Evolutionary conservation across 2,797 vertebrate genomes (phyloP).

Genomic region (Tympanoctomys barrerae): DNA sequence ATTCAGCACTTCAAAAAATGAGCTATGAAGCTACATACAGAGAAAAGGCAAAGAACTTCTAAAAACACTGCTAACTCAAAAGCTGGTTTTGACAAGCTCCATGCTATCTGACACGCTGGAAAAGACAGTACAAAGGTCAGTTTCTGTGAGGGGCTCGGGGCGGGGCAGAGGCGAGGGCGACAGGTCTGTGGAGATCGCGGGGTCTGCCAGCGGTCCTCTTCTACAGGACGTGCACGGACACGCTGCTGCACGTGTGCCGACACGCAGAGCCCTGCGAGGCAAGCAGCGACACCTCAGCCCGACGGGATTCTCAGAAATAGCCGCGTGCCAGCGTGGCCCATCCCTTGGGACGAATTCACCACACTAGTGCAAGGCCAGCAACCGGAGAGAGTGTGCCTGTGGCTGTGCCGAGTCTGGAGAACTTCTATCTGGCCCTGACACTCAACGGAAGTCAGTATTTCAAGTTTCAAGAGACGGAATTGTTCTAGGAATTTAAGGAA

Average conservation of each 20-base stretch:
- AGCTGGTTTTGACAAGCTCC: background rate
- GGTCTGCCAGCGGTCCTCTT: background rate
- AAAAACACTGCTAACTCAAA: background rate
- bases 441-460: background rate
- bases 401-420: background rate
- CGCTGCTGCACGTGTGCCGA: no score
- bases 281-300: background rate
- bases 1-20: background rate
- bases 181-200: background rate
- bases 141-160: background rate
- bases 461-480: background rate
- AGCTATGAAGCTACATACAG: background rate
- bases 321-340: background rate
- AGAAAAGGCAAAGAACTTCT: background rate
- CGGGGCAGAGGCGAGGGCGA: background rate
- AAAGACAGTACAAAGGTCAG: background rate
- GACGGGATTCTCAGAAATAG: background rate
- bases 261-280: background rate
- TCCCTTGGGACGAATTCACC: background rate
- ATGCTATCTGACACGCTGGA: background rate
- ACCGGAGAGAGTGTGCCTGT: background rate
- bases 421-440: background rate
- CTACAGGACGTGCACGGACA: background rate
- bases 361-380: background rate
- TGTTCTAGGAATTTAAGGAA: background rate